These are phyloP conservation scores for Thera britannica DNA, from an alignment of 2,888 invertebrate genomes.

Conservation along the genomic window DNA sequence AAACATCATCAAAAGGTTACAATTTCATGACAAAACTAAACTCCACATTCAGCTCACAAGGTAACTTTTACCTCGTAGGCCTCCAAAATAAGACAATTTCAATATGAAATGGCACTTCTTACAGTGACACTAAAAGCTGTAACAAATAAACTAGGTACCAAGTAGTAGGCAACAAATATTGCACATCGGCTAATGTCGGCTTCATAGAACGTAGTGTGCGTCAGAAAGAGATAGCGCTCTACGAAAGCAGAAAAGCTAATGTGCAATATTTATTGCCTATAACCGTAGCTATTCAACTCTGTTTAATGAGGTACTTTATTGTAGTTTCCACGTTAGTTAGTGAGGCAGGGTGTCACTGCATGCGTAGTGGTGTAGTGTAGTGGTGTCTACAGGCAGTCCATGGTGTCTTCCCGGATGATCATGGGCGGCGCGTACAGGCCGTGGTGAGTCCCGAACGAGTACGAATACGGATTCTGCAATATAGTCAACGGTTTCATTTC, in stretches of 20 bases:
- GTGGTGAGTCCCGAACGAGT: conserved; percentile 86
- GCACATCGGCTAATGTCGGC: too few relatives aligned
- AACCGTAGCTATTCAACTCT: background rate
- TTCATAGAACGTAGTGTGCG: too few relatives aligned
- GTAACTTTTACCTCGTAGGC: background rate
- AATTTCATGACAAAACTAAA: conserved; percentile 16
- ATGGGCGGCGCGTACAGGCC: conserved; percentile 82
- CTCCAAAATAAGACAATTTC: too few relatives aligned
- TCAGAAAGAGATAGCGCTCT: too few relatives aligned
- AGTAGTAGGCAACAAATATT: too few relatives aligned
- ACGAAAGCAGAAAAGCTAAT: too few relatives aligned
- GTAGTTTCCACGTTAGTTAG: background rate
- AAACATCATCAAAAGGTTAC: conserved; percentile 18
- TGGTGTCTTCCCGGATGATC: conserved; percentile 85
- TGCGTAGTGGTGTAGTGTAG: background rate
- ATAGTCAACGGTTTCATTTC: background rate
- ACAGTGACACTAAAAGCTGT: background rate
- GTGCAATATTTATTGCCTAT: too few relatives aligned
- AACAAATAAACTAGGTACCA: background rate
- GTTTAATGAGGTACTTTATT: conserved; percentile 1
- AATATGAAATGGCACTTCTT: too few relatives aligned
- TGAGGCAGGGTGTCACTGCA: conserved; percentile 1
- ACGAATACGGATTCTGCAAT: conserved; percentile 75
- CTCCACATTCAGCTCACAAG: background rate
- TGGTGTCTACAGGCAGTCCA: conserved; percentile 72